These are phyloP conservation scores for Lampris megalopsis DNA, from an alignment of 2,113 vertebrate genomes.

Conservation along the genomic window DNA sequence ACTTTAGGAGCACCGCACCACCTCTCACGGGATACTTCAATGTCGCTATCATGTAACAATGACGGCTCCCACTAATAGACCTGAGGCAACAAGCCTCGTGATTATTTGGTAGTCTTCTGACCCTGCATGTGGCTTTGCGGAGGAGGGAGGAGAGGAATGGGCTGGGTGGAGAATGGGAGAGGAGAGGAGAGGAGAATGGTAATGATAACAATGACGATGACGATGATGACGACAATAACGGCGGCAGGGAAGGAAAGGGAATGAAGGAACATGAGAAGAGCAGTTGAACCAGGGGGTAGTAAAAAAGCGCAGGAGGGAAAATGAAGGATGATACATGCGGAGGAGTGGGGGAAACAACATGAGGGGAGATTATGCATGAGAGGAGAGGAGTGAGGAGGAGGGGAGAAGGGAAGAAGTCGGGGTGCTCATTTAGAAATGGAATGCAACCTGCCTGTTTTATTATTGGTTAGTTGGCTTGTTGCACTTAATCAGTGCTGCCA, in stretches of 20 bases:
- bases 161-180: neutral
- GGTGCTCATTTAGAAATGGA: constrained; percentile 71
- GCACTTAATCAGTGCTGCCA: constrained; percentile 71
- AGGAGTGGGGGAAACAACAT: neutral
- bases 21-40: too few relatives aligned
- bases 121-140: neutral
- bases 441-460: constrained; percentile 69
- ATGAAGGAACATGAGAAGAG: constrained; percentile 10
- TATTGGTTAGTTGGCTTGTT: constrained; percentile 61
- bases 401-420: constrained; percentile 54
- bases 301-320: constrained; percentile 45
- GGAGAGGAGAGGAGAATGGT: neutral
- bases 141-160: neutral
- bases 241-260: constrained; percentile 1
- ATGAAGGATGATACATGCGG: constrained; percentile 50
- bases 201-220: too few relatives aligned
- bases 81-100: neutral
- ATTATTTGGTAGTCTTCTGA: neutral
- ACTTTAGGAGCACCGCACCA: too few relatives aligned
- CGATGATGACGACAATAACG: too few relatives aligned
- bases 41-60: too few relatives aligned
- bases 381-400: constrained; percentile 50
- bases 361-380: constrained; percentile 37
- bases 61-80: too few relatives aligned
- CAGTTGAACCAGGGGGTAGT: constrained; percentile 36